These are phyloP conservation scores for Hippasteria phrygiana DNA, from an alignment of 53 echinoderm and acorn worm species.

Conservation along the genomic window DNA sequence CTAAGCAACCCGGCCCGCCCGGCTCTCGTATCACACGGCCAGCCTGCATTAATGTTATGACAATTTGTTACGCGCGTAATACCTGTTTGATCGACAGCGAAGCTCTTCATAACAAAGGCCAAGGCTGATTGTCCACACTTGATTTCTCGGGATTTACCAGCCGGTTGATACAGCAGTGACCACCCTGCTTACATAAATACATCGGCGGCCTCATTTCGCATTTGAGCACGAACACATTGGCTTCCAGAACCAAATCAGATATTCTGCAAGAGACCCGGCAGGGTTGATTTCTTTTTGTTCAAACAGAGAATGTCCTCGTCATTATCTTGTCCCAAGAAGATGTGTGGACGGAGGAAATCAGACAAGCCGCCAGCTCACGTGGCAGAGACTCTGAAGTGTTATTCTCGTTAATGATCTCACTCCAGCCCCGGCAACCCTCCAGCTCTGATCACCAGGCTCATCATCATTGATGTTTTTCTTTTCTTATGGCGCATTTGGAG, in stretches of 20 bases:
- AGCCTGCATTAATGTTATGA: constrained; percentile 41
- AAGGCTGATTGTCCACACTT: constrained; percentile 42
- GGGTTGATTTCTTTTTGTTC: not conserved
- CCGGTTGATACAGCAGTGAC: not conserved
- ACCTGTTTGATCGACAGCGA: constrained; percentile 51
- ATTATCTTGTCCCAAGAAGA: not conserved
- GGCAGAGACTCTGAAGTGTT: constrained; percentile 16
- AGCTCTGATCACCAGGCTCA: not conserved
- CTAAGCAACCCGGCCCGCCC: not conserved
- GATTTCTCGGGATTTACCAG: constrained; percentile 38
- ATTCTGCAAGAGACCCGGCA: not conserved
- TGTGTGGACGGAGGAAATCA: constrained; percentile 5
- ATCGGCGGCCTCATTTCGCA: constrained; percentile 17
- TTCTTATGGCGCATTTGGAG: constrained; percentile 20
- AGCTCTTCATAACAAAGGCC: constrained; percentile 28
- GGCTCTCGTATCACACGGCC: not conserved
- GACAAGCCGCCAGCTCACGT: not conserved
- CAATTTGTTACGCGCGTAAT: constrained; percentile 43
- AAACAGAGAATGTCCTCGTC: not conserved
- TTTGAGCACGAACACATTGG: not conserved
- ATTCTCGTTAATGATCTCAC: constrained; percentile 12
- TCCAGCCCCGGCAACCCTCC: not conserved
- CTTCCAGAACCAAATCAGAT: not conserved
- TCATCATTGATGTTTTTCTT: not conserved
- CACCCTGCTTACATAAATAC: constrained; percentile 25